A percentile compares a stretch with the other conserved stretches of the same genome.
These are phyloP conservation scores for Augiades crinisus DNA, from an alignment of 2,888 invertebrate genomes.

Conservation along the genomic window DNA sequence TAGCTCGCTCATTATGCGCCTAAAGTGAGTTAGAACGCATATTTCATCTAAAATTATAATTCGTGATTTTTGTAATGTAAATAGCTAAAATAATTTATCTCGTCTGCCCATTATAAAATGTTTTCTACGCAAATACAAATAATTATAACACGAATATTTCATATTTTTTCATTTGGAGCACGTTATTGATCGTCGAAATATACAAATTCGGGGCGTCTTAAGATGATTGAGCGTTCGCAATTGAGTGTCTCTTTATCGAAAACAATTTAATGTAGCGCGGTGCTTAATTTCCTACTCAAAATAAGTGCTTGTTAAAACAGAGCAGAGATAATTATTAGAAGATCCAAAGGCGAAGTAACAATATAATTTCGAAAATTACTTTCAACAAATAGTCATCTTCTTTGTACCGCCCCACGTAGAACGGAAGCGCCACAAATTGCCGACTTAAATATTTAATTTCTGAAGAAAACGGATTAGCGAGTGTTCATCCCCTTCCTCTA, in stretches of 20 bases:
- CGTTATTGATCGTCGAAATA: too few species aligned
- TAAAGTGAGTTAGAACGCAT: too few species aligned
- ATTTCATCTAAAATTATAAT: too few species aligned
- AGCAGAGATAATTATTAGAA: slow-evolving; percentile 72
- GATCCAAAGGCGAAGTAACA: slow-evolving; percentile 70
- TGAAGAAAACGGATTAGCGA: slow-evolving; percentile 66
- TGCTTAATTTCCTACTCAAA: slow-evolving; percentile 63
- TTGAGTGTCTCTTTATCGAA: slow-evolving; percentile 39
- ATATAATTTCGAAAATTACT: slow-evolving; percentile 73
- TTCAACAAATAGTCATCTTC: slow-evolving; percentile 64
- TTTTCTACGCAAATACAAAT: too few species aligned
- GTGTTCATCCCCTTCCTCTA: slow-evolving; percentile 20
- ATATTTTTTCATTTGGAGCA: too few species aligned
- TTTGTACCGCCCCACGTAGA: slow-evolving; percentile 58
- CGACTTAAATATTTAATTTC: slow-evolving; percentile 70
- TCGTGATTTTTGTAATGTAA: too few species aligned
- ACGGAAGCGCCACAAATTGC: slow-evolving; percentile 71
- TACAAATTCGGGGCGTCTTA: background rate
- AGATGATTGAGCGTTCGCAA: slow-evolving; percentile 23
- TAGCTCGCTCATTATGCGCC: too few species aligned
- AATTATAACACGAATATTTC: too few species aligned
- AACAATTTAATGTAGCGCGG: slow-evolving; percentile 53
- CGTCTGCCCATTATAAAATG: too few species aligned
- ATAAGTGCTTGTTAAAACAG: slow-evolving; percentile 70
- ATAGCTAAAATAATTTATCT: too few species aligned